Percentiles rank a stretch among this genome's conserved stretches.
Conservation (phyloP, 1,140 invertebrate genomes). For the Drosophila jambulina region DNA sequence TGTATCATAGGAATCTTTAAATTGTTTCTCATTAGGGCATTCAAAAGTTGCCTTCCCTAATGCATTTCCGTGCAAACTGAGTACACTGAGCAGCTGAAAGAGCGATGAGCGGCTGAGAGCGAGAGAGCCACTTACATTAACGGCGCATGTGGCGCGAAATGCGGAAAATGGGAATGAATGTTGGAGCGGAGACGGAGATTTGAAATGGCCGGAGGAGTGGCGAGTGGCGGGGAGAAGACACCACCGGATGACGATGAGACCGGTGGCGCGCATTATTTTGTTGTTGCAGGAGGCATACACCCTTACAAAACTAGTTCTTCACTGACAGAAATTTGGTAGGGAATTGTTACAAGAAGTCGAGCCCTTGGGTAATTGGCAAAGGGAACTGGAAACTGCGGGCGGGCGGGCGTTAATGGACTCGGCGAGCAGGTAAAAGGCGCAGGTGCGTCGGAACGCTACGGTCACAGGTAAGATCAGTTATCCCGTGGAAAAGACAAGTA, state of each 20-base stretch:
- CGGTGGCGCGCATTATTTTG: constrained; percentile 49
- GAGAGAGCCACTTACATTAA: constrained; percentile 53
- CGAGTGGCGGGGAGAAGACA: constrained; percentile 8
- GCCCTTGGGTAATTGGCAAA: constrained; percentile 47
- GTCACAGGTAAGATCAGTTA: constrained; percentile 52
- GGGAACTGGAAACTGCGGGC: constrained; percentile 34
- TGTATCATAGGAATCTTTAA: too few relatives aligned
- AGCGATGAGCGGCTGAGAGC: constrained; percentile 22
- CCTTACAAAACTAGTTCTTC: constrained; percentile 79
- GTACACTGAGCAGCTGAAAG: constrained; percentile 28
- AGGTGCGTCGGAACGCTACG: constrained; percentile 50
- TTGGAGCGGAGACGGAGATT: constrained; percentile 17
- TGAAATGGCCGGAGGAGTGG: not conserved
- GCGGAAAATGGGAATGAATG: constrained; percentile 40
- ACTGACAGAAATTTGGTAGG: constrained; percentile 63
- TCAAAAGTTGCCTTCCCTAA: not conserved
- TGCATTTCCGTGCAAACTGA: not conserved
- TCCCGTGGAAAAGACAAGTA: constrained; percentile 53
- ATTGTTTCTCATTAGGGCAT: not conserved
- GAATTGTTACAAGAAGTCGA: constrained; percentile 6
- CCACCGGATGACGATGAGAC: constrained; percentile 27
- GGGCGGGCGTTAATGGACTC: not conserved
- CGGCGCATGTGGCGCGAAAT: constrained; percentile 77
- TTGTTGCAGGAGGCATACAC: constrained; percentile 46
- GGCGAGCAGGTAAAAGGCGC: constrained; percentile 54